These are phyloP conservation scores for Argya squamiceps DNA, from an alignment of 2,797 vertebrate species.

Conservation along the genomic window DNA sequence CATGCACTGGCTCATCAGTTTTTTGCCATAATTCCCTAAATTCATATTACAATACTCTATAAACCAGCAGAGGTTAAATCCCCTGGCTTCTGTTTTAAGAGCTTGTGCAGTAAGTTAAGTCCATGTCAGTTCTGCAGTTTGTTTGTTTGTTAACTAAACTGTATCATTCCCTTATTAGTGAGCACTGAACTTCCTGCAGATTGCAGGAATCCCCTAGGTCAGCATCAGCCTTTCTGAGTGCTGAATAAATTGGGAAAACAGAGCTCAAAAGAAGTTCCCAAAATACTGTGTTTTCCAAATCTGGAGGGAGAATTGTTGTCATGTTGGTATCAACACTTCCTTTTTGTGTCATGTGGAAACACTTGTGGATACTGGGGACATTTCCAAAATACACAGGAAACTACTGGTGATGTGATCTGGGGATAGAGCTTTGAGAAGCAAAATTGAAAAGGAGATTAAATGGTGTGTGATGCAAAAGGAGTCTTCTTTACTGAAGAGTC, in stretches of 20 bases:
- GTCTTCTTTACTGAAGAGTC: not conserved
- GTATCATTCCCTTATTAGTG: not conserved
- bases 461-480: not conserved
- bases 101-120: not conserved
- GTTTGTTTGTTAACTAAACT: not conserved
- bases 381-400: not conserved
- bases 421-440: not conserved
- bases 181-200: not conserved
- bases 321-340: not conserved
- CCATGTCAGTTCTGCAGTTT: not conserved
- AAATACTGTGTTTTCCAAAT: not conserved
- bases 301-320: not conserved
- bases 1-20: not conserved
- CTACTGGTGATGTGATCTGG: not conserved
- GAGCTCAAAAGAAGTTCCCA: not conserved
- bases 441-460: not conserved
- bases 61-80: not conserved
- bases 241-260: not conserved
- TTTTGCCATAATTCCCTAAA: not conserved
- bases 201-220: not conserved
- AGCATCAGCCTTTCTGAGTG: not conserved
- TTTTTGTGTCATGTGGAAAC: not conserved
- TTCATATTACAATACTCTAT: not conserved
- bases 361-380: not conserved
- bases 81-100: not conserved